Evolutionary conservation across 2,113 vertebrate genomes (phyloP), one percentile per base, ranked within the genome.

Genomic region (Stomatorhinus ivindoensis): DNA sequence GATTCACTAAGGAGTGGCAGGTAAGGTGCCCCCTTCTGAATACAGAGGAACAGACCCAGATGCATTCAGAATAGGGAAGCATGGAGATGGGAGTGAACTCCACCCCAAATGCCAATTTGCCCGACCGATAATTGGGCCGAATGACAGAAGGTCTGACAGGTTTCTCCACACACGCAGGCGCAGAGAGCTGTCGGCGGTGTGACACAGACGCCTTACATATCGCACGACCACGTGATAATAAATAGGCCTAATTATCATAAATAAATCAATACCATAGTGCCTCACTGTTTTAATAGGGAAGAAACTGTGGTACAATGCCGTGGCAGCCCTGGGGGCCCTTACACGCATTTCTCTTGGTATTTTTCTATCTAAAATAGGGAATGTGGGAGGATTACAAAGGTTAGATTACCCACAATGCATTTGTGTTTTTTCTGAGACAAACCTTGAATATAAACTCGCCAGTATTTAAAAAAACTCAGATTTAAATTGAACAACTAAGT

Each of bases 141-240:
- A 91, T 92, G 93, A 93, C 91, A 93, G 92, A 86, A 93, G 91
- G 73, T 48, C 92, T 92, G 92, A 92, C 92, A 91, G 91, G 87
- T 89, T 50, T 91, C 83, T 89, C 86, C 0, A 53, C 13, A 90
- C 91, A 87, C 89, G 92, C 50, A 50, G 50, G 76, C 76, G 65
- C 87, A 83, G 89, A 92, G 92, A 93, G 91, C 89, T 86, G 90
- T 90, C 87, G 11, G 88, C 13, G 46, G 91, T 89, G 82, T 73
- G 31, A 8, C 10, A 39, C 73, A 85, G 24, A 21, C 88, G 27
- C 46, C 15, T 2, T 31, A 11, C 9, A 11, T 31, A n/a, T 42
- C 3, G 2, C 10, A 0, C 1, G 21, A 17, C 24, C 44, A 69
- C 10, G 11, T 69, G 9, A 27, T 31, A 69, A 69, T 69, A 69